Evolutionary conservation across 92 coral and sea anemone genomes (phyloP).

Genomic region (Epizoanthus ramosus): DNA sequence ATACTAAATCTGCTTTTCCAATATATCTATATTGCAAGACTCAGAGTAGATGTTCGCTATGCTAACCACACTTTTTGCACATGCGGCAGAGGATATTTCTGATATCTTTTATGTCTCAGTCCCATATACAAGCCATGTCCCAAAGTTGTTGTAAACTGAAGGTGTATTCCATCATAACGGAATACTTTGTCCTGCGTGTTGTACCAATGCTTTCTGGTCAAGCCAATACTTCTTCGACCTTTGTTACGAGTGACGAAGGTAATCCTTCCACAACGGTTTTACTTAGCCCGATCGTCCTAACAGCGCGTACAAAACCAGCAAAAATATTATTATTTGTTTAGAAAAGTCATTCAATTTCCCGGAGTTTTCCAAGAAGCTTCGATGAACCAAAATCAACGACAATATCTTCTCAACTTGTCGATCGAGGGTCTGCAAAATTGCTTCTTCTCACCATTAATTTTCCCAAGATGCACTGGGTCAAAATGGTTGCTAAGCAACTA

Average conservation of each 20-base stretch:
- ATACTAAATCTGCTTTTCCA: neutral
- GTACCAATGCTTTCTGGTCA: neutral
- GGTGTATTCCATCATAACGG: neutral
- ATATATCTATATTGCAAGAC: neutral
- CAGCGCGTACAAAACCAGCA: neutral
- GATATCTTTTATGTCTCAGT: neutral
- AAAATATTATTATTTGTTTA: neutral
- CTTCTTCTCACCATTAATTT: neutral
- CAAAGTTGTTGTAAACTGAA: neutral
- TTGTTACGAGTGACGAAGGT: neutral
- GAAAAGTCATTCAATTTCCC: neutral
- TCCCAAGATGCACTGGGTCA: constrained; percentile 35
- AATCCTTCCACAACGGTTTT: neutral
- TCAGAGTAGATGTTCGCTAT: neutral
- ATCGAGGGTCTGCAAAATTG: neutral
- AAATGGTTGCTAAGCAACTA: constrained; percentile 27
- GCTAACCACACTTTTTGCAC: neutral
- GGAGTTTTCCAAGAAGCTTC: neutral
- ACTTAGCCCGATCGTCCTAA: neutral
- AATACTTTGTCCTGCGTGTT: neutral
- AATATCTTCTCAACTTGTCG: neutral
- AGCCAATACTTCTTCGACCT: neutral
- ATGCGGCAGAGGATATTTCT: neutral
- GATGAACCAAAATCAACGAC: neutral
- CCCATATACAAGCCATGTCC: neutral